Conservation (phyloP, 1,140 invertebrate species). For the Zaprionus tsacasi region DNA sequence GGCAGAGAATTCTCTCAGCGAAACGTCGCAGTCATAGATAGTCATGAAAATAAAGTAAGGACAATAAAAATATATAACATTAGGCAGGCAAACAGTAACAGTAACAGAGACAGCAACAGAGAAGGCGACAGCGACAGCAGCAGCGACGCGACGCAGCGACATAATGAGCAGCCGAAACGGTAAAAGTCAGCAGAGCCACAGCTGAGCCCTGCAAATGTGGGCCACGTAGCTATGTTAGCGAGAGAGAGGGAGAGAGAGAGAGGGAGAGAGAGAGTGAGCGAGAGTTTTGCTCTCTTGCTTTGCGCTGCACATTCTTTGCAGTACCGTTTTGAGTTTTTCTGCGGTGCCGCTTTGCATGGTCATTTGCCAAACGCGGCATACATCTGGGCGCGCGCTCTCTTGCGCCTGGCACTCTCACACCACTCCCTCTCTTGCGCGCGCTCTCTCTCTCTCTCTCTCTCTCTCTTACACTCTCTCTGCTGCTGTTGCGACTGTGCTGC, state of each 20-base stretch:
- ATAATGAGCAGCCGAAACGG: slow-evolving; percentile 60
- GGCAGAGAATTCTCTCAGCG: slow-evolving; percentile 48
- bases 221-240: slow-evolving; percentile 34
- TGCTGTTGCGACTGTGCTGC: slow-evolving; percentile 27
- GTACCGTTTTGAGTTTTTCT: slow-evolving; percentile 70
- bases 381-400: slow-evolving; percentile 29
- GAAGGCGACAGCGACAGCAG: slow-evolving; percentile 3
- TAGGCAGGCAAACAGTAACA: slow-evolving; percentile 45
- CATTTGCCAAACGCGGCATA: slow-evolving; percentile 72
- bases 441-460: slow-evolving; percentile 20
- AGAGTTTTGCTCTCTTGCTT: slow-evolving; percentile 31
- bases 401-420: not conserved
- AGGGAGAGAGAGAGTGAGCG: slow-evolving; percentile 1
- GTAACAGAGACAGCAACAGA: slow-evolving; percentile 1
- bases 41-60: slow-evolving; percentile 65
- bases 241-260: not conserved
- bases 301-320: slow-evolving; percentile 74
- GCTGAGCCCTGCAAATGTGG: slow-evolving; percentile 71
- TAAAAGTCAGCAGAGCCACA: slow-evolving; percentile 47
- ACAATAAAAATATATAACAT: slow-evolving; percentile 80
- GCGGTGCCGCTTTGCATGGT: slow-evolving; percentile 65
- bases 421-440: not conserved
- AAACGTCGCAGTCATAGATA: slow-evolving; percentile 60
- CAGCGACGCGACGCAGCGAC: slow-evolving; percentile 13
- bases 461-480: slow-evolving; percentile 18